Base-by-base conservation (phyloP, 2,113 vertebrate species). In the Urocitellus parryii region DNA sequence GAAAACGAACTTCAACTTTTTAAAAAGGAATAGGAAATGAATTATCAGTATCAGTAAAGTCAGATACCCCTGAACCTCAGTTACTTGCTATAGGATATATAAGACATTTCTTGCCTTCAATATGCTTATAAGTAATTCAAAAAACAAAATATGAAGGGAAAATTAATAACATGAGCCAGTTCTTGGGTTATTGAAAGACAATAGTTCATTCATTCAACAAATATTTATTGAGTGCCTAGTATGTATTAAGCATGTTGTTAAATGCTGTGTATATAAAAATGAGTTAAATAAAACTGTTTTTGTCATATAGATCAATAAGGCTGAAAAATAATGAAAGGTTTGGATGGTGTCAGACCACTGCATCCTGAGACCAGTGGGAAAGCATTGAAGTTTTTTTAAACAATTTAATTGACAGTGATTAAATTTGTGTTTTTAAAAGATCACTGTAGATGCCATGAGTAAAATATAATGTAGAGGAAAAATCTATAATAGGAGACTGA, bases 131-230 rank as follows among this genome's bases (percentile, higher is more conserved):
- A 51, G 29, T 87, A 90, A 94, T 65, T 53, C 37, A 90, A 37
- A 94, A 95, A 92, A 78, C 70, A 96, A 95, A 56, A 27, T 53
- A 65, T 17, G n/a, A 7, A 70, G 81, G 29, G 74, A 85, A 94
- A 86, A 77, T 78, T 90, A 37, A 37, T 91, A 27, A 63, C 4
- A 61, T 0, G 88, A 61, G 4, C 14, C 83, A 3, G 7, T n/a
- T 93, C 24, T 13, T 67, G 29, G 79, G 10, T 90, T 68, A 63
- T 14, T 51, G 10, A 29, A 45, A 80, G 20, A 56, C 6, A 77
- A 70, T 72, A 76, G 8, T 85, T 85, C 18, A 48, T 29, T 87
- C 14, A 86, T 74, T 91, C 48, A 85, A n/a, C 37, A 91, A 76
- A 61, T 84, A 80, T 88, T 91, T 93, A 24, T n/a, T 61, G 48